Evolutionary conservation across 2,113 vertebrate genomes (phyloP).

Genomic region (Nicator chloris): DNA sequence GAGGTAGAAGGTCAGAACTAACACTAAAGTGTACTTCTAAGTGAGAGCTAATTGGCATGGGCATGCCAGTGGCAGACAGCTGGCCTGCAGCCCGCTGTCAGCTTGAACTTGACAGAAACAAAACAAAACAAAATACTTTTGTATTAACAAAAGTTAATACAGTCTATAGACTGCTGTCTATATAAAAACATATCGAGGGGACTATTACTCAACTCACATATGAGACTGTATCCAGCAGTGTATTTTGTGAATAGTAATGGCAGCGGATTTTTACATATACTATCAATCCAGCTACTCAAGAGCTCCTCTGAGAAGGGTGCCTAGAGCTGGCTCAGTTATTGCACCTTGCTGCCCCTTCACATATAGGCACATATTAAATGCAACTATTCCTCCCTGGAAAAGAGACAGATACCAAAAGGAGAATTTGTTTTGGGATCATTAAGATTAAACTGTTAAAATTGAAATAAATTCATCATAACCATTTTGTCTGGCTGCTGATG

Average conservation of each 20-base stretch:
- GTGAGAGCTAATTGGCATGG: neutral
- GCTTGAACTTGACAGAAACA: neutral
- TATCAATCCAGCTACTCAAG: accelerated
- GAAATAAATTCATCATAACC: neutral
- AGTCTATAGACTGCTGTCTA: neutral
- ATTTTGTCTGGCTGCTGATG: neutral
- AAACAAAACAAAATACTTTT: too few relatives aligned
- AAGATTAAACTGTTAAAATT: neutral
- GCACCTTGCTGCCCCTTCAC: neutral
- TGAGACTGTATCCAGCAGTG: neutral
- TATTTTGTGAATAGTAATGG: neutral
- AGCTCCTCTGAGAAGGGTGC: neutral
- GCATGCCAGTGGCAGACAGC: neutral
- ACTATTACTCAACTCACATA: neutral
- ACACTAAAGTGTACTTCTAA: neutral
- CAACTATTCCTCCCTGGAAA: neutral
- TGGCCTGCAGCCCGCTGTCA: neutral
- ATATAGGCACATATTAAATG: neutral
- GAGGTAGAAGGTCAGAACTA: neutral
- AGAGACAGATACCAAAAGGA: neutral
- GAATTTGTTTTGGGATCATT: neutral
- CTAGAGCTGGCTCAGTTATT: neutral
- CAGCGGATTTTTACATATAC: neutral
- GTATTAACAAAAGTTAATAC: neutral
- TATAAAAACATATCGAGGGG: neutral